Base-by-base conservation (phyloP, 1,140 invertebrate genomes). In the Dinoponera quadriceps region DNA sequence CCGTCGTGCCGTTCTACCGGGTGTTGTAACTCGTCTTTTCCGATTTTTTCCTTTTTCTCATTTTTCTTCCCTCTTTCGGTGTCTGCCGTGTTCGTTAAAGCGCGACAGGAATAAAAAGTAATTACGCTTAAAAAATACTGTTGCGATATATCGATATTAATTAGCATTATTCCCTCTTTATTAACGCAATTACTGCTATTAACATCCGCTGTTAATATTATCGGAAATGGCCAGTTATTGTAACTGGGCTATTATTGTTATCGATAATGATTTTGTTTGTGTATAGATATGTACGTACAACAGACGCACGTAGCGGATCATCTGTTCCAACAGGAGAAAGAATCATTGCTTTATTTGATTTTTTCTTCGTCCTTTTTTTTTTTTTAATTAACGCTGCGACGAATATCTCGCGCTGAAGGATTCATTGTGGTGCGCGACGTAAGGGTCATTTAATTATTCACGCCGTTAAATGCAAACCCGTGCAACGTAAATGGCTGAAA, bases 201-300 rank as follows among this genome's bases (percentile, higher is more conserved):
- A 7, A n/a, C n/a, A 57, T 68, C 22, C 51, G 20, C 55, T 72
- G 27, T 29, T 54, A 72, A 57, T 71, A 55, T 55, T 72, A 57
- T 38, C 22, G 25, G 13, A 55, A 54, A 54, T 20, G 14, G 16
- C 20, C 51, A 29, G 2, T 55, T 71, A 55, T 57, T 55, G 27
- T 33, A 20, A 51, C 18, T 44, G 14, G 5, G 20, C 22, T 55
- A 54, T 51, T 69, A 54, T 54, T 33, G 33, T 20, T 33, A 71
- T 44, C 38, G 38, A 20, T n/a, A 55, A 38, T 55, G 51, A 29
- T 51, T n/a, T 3, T 72, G 20, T 33, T 29, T n/a, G 11, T 22
- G 11, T 16, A 25, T 13, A 49, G 38, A 11, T 44, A 44, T 9
- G 38, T 1, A 44, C 38, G 38, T 27, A 3, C 20, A 38, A 59